Percentiles rank a stretch among this genome's conserved stretches.
Evolutionary conservation across 1,140 invertebrate genomes (phyloP).

Genomic region (Drosophila lowei): DNA sequence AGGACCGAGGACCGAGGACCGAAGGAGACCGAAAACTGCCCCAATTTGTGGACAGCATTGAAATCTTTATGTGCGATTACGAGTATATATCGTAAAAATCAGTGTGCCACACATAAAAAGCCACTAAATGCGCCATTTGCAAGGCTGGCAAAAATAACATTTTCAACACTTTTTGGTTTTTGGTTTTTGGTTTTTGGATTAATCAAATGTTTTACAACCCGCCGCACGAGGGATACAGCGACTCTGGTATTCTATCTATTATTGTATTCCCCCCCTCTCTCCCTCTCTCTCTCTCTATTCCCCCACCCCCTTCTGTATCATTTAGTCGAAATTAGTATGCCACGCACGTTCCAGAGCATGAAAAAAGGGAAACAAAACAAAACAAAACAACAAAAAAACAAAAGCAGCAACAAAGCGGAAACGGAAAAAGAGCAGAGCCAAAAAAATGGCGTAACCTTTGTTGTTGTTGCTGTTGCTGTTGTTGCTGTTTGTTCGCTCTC

Average conservation of each 20-base stretch:
- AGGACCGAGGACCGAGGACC: background rate
- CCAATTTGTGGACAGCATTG: constrained; percentile 55
- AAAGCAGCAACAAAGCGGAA: constrained; percentile 60
- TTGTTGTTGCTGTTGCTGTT: constrained; percentile 2
- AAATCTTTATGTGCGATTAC: constrained; percentile 9
- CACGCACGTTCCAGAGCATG: constrained; percentile 62
- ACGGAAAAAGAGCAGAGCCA: constrained; percentile 45
- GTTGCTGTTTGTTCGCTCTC: background rate
- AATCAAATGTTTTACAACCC: constrained; percentile 61
- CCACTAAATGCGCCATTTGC: constrained; percentile 71
- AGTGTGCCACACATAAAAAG: constrained; percentile 66
- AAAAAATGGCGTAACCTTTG: constrained; percentile 53
- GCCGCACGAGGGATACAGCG: constrained; percentile 1
- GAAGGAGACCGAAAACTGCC: constrained; percentile 34
- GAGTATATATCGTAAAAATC: constrained; percentile 52
- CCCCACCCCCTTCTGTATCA: constrained; percentile 11
- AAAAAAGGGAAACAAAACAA: constrained; percentile 39
- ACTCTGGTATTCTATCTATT: constrained; percentile 3
- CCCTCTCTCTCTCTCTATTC: background rate
- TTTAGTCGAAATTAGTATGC: constrained; percentile 79
- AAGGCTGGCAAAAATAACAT: constrained; percentile 74
- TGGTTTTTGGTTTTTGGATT: constrained; percentile 52
- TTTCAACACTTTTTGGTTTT: constrained; percentile 76
- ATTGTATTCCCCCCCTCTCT: background rate
- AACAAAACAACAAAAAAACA: constrained; percentile 51